Base-by-base conservation (phyloP, 92 coral and sea anemone genomes). In the Epizoanthus fatuus region DNA sequence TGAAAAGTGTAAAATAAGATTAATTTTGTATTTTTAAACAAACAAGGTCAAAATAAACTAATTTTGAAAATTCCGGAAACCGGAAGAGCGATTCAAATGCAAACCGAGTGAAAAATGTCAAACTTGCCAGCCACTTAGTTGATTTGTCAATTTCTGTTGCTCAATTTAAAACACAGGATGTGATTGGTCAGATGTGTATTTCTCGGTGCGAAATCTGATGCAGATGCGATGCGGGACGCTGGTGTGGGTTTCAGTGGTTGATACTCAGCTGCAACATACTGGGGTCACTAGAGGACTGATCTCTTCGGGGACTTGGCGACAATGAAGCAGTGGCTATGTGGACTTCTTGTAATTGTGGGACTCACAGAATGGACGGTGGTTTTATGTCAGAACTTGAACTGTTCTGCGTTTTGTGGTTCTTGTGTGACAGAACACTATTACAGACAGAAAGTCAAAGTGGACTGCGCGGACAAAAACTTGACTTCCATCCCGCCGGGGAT, bases 41-140 rank as follows among this genome's bases (percentile, higher is more conserved):
- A 70, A 44, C 56, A 70, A 9, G 59, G 16, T 29, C 54, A 17
- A 29, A 52, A 72, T 72, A 53, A 51, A 29, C 16, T 22, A 47
- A 20, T 71, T 74, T 32, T 74, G 38, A 74, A 74, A 54, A 74
- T 74, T 74, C 62, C 79, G 79, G 49, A 74, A 74, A 45, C 79
- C 79, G 79, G 79, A 74, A 74, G 64, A 49, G 62, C 56, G 29
- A 29, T 54, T 54, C 44, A 65, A 73, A 51, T 52, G 49, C 55
- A 16, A 47, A 70, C 54, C 35, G 75, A 70, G 57, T 69, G 74
- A 70, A 70, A 52, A 52, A 74, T 74, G 79, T 35, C 63, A 74
- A 74, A 45, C 7, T 53, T 19, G 63, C 64, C 37, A 54, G 15
- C 45, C 62, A 54, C 79, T 20, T 29, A 52, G n/a, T 74, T 74